Conservation (phyloP, 1,140 invertebrate species). For the Drosophila biarmipes region DNA sequence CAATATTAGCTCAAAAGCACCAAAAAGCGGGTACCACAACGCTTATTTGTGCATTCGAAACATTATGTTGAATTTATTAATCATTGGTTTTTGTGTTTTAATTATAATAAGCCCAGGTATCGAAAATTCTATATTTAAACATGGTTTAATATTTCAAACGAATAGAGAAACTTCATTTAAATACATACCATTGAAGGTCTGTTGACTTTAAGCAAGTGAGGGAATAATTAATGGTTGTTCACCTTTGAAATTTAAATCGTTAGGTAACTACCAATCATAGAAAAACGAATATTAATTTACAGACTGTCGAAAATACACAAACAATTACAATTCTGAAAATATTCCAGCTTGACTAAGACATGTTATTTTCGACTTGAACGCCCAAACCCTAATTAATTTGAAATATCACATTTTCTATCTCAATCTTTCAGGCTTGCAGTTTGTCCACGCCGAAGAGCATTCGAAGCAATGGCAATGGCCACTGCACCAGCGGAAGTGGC, state of each 20-base stretch:
- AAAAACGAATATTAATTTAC: not conserved
- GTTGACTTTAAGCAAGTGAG: too few relatives aligned
- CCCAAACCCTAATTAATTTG: not conserved
- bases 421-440: constrained; percentile 84
- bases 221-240: not conserved
- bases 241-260: not conserved
- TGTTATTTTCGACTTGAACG: too few relatives aligned
- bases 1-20: constrained; percentile 7
- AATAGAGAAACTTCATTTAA: too few relatives aligned
- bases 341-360: not conserved
- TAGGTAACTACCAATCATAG: not conserved
- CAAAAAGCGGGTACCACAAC: too few relatives aligned
- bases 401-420: too few relatives aligned
- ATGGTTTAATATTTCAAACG: too few relatives aligned
- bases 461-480: constrained; percentile 79
- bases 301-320: not conserved
- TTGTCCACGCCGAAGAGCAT: constrained; percentile 80
- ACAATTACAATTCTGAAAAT: not conserved
- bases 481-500: constrained; percentile 64
- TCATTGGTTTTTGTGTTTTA: too few relatives aligned
- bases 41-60: too few relatives aligned
- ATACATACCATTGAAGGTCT: too few relatives aligned
- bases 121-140: too few relatives aligned
- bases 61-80: too few relatives aligned
- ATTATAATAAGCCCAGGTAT: too few relatives aligned